Base-by-base conservation (phyloP, 2,888 invertebrate species). In the Lasioglossum zephyrum region DNA sequence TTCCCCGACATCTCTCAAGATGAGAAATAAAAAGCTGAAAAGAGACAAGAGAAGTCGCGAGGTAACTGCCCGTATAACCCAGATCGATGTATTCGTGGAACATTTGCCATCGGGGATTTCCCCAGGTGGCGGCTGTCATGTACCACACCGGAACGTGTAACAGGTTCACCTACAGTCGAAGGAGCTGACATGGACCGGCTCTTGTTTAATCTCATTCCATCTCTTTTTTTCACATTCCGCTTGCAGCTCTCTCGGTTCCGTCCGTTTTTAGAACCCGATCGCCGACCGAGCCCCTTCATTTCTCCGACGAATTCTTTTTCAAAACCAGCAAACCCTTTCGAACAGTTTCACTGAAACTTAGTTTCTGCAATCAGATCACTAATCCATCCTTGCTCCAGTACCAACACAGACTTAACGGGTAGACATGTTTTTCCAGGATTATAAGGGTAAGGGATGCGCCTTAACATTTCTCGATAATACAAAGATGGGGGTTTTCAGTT, bases 101-200 rank as follows among this genome's bases (percentile, higher is more conserved):
- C 88, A 88, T 89, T 89, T 88, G 88, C 88, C 84, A 87, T 88
- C 79, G 76, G 87, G 73, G 87, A 89, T 88, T 90, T 89, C 88
- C 88, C 88, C 86, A 88, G 89, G 88, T 91, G 90, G 82, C 87
- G 87, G 84, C 87, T 88, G 87, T 85, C 88, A 86, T 84, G 83
- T 82, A 86, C 87, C 87, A 80, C 84, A 79, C 84, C 73, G 78
- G 81, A 75, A 89, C 91, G 84, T 89, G 90, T 90, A 90, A 87
- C 87, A 79, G 77, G 87, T 84, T 88, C 90, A 84, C 85, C 88
- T 90, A 76, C 81, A 86, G 88, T 86, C 82, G 82, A 87, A 73
- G 87, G 81, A 88, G 87, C 88, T 87, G 87, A 78, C 78, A 72
- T 22, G 70, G 72, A 72, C 78, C 72, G 18, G 57, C 53, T 57